A percentile compares a stretch with the other conserved stretches of the same genome.
Conservation (phyloP, 1,140 invertebrate genomes). For the Diploscapter pachys region DNA sequence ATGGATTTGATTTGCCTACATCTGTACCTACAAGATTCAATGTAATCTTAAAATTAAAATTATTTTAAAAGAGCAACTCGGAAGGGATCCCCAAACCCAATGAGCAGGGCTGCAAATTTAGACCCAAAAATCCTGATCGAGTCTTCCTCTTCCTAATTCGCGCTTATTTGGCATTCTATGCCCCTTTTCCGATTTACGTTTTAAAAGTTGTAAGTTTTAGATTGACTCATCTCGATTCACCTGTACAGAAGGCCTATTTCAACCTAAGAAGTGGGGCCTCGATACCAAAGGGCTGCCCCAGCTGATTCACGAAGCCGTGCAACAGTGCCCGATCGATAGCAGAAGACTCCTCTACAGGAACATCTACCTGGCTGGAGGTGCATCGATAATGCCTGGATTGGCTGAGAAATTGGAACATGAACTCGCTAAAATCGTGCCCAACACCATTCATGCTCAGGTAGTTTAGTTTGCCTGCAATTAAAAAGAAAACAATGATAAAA, state of each 20-base stretch:
- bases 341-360: slow-evolving; percentile 56
- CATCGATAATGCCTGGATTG: slow-evolving; percentile 67
- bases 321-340: slow-evolving; percentile 57
- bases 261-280: slow-evolving; percentile 67
- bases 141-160: too few relatives aligned
- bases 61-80: slow-evolving; percentile 8
- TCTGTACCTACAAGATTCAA: slow-evolving; percentile 46
- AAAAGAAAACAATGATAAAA: neutral
- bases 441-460: slow-evolving; percentile 67
- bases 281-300: slow-evolving; percentile 67
- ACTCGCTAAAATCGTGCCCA: slow-evolving; percentile 65
- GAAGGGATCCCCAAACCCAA: neutral
- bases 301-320: slow-evolving; percentile 66
- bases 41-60: slow-evolving; percentile 28
- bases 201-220: slow-evolving; percentile 19
- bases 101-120: too few relatives aligned
- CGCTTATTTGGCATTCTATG: too few relatives aligned
- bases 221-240: slow-evolving; percentile 61
- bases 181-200: neutral
- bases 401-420: slow-evolving; percentile 66
- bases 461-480: slow-evolving; percentile 4
- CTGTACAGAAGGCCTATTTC: slow-evolving; percentile 68
- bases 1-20: slow-evolving; percentile 49
- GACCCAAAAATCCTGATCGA: too few relatives aligned
- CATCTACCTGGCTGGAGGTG: slow-evolving; percentile 65